These are phyloP conservation scores for Rhinogobio ventralis DNA, from an alignment of 2,797 vertebrate species.

Conservation along the genomic window DNA sequence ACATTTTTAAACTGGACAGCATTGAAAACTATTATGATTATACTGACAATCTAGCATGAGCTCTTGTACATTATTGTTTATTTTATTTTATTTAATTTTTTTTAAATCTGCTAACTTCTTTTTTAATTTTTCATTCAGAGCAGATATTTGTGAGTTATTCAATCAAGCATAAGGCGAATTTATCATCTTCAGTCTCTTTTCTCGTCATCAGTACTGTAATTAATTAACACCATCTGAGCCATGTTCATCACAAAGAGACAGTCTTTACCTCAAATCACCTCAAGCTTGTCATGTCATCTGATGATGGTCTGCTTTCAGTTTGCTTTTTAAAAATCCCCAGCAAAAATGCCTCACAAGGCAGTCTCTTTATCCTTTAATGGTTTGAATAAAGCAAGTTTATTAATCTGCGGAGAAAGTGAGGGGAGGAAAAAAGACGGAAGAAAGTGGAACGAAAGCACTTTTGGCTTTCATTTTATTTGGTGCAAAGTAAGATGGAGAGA, in stretches of 20 bases:
- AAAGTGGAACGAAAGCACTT: conserved; percentile 64
- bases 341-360: conserved; percentile 78
- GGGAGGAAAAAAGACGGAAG: conserved; percentile 37
- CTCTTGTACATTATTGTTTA: neutral
- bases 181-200: conserved; percentile 4
- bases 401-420: conserved; percentile 70
- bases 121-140: neutral
- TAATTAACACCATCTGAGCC: conserved; percentile 24
- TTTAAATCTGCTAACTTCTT: neutral
- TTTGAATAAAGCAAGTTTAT: conserved; percentile 83
- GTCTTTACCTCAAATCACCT: conserved; percentile 73
- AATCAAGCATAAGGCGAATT: neutral
- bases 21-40: neutral
- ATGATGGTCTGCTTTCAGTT: conserved; percentile 29
- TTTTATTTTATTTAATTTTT: neutral
- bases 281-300: conserved; percentile 59
- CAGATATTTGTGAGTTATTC: neutral
- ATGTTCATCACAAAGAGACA: conserved; percentile 67
- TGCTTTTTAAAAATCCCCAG: conserved; percentile 59
- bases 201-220: conserved; percentile 16
- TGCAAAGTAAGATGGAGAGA: conserved; percentile 54
- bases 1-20: neutral
- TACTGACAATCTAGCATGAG: neutral
- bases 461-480: conserved; percentile 56
- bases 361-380: conserved; percentile 75